Conservation (phyloP, 2,113 vertebrate genomes). For the Albula glossodonta region DNA sequence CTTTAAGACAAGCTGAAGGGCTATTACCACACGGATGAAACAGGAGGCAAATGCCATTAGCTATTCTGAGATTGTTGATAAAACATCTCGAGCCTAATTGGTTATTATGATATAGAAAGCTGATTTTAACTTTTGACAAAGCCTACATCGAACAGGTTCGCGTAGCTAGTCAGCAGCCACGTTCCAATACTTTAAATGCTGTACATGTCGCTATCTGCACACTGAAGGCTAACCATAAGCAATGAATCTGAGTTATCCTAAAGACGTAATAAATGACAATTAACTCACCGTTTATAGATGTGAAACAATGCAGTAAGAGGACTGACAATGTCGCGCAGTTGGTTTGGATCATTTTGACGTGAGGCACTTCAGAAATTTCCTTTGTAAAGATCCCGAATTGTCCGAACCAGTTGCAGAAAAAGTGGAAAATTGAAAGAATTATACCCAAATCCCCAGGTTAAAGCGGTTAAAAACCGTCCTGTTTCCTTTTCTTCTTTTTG, state of each 20-base stretch:
- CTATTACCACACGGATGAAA: too few relatives aligned
- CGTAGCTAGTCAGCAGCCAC: too few relatives aligned
- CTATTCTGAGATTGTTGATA: too few relatives aligned
- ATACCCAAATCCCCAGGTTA: background rate
- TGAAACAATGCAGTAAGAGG: conserved; percentile 50
- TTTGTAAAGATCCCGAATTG: conserved; percentile 27
- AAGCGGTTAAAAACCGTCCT: background rate
- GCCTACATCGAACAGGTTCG: background rate
- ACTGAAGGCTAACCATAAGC: background rate
- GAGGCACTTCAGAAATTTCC: conserved; percentile 15
- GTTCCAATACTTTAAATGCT: background rate
- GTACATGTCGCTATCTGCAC: conserved; percentile 4
- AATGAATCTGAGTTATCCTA: background rate
- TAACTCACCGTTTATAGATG: conserved; percentile 59
- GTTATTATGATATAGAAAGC: background rate
- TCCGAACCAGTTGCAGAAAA: background rate
- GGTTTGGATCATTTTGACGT: conserved; percentile 54
- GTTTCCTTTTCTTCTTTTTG: background rate
- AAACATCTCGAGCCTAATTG: too few relatives aligned
- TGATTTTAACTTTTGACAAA: background rate
- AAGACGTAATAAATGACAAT: background rate
- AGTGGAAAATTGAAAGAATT: conserved; percentile 28
- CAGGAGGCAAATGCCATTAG: too few relatives aligned
- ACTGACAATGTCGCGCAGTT: conserved; percentile 40
- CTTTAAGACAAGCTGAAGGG: too few relatives aligned